Base-by-base conservation (phyloP, 64 coral and sea anemone genomes). In the Trachythela sp. region DNA sequence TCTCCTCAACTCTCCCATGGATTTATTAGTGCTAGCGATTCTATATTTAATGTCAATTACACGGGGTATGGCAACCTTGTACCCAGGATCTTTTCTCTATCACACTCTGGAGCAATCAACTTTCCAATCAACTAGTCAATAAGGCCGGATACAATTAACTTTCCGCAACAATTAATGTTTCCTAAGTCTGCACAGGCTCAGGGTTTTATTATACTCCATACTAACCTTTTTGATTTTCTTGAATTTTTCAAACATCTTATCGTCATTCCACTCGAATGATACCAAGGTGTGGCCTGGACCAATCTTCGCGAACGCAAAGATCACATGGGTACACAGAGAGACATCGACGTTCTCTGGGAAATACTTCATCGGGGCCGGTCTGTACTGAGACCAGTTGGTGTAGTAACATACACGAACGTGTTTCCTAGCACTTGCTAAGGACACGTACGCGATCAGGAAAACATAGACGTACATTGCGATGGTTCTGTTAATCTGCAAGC, bases 301-400 rank as follows among this genome's bases (percentile, higher is more conserved):
- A 32, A 85, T 85, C 50, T 90, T 91, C 18, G 89, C 83, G 41
- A 91, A 91, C 26, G 83, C 72, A 37, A 67, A 91, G 5, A 91
- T 35, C 34, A 90, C 20, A 60, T 90, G 89, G 10, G 89, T 90
- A 41, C 89, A 90, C 11, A 90, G 89, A 35, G 27, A 32, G 5
- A 80, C 76, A 36, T 84, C 77, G 50, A 90, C 40, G 37, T 91
- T 72, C 26, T 86, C 83, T 13, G 89, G 89, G 37, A 60, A 86
- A 38, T 60, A 91, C 40, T 38, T 91, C 24, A 58, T 84, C n/a
- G 39, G 54, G 36, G 80, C 90, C 33, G 90, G 84, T 35, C 90
- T 83, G 48, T 91, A 91, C 60, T 91, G 90, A 8, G 90, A 85
- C 90, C 90, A 91, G 59, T 91, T 91, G 4, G 90, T 91, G 84